These are phyloP conservation scores for Pycnomerus fuliginosus DNA, from an alignment of 2,888 invertebrate genomes.

Conservation along the genomic window DNA sequence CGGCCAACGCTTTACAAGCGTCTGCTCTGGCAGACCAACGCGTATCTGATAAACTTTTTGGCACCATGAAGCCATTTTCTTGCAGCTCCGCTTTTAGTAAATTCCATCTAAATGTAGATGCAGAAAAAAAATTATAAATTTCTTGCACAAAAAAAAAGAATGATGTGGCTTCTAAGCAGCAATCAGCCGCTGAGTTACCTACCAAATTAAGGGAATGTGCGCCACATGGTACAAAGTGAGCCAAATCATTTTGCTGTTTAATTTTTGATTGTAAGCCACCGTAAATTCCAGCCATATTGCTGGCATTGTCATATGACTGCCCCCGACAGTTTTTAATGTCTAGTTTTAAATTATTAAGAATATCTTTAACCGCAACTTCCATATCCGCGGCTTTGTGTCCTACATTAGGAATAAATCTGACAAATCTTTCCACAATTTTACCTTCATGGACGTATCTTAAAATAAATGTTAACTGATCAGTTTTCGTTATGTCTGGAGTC, in stretches of 20 bases:
- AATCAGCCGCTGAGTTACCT: slow-evolving; percentile 4
- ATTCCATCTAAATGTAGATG: not conserved
- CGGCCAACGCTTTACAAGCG: slow-evolving; percentile 11
- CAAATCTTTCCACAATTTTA: slow-evolving; percentile 34
- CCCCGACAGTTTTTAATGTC: slow-evolving; percentile 29
- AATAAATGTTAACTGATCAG: slow-evolving; percentile 39
- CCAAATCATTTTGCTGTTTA: slow-evolving; percentile 29
- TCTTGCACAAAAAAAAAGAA: slow-evolving; percentile 1
- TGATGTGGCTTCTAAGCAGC: not conserved
- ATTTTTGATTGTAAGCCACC: slow-evolving; percentile 35
- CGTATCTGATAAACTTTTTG: no score
- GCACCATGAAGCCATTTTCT: not conserved
- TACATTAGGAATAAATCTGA: no score
- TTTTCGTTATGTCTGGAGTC: slow-evolving; percentile 40
- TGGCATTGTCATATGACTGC: slow-evolving; percentile 36
- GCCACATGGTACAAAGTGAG: slow-evolving; percentile 36
- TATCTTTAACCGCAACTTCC: no score
- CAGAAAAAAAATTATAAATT: not conserved
- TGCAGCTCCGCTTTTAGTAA: not conserved
- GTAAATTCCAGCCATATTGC: no score
- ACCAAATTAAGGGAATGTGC: slow-evolving; percentile 36
- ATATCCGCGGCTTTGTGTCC: no score
- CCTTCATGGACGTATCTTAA: slow-evolving; percentile 34
- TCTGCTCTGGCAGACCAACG: slow-evolving; percentile 10
- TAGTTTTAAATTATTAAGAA: no score